These are phyloP conservation scores for Gila robusta DNA, from an alignment of 2,797 vertebrate species.

Conservation along the genomic window DNA sequence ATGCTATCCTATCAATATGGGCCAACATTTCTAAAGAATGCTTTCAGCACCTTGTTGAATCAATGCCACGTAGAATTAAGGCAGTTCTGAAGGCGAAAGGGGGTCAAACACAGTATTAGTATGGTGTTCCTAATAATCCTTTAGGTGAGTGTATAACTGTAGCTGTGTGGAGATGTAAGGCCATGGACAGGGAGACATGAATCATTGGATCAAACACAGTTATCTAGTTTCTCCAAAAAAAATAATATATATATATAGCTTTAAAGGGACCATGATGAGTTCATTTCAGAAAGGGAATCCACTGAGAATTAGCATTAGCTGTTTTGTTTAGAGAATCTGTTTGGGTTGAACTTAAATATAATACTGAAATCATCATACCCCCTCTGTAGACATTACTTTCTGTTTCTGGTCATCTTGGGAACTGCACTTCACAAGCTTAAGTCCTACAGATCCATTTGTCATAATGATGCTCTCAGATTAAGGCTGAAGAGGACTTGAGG, in stretches of 20 bases:
- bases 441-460: not conserved
- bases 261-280: not conserved
- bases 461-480: not conserved
- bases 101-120: no score
- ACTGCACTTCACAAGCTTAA: not conserved
- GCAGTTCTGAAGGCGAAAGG: no score
- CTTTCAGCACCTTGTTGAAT: no score
- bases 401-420: not conserved
- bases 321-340: not conserved
- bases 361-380: not conserved
- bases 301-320: not conserved
- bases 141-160: not conserved
- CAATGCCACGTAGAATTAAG: no score
- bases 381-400: not conserved
- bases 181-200: not conserved
- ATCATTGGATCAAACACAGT: not conserved
- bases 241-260: not conserved
- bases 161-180: conserved; percentile 5
- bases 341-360: not conserved
- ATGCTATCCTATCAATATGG: no score
- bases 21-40: no score
- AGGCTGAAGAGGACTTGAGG: not conserved
- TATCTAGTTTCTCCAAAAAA: conserved; percentile 1
- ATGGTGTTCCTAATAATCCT: no score
- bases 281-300: not conserved